A percentile compares a stretch with the other conserved stretches of the same genome.
Evolutionary conservation across 2,888 invertebrate genomes (phyloP).

Genomic region (Cerceris rybyensis): DNA sequence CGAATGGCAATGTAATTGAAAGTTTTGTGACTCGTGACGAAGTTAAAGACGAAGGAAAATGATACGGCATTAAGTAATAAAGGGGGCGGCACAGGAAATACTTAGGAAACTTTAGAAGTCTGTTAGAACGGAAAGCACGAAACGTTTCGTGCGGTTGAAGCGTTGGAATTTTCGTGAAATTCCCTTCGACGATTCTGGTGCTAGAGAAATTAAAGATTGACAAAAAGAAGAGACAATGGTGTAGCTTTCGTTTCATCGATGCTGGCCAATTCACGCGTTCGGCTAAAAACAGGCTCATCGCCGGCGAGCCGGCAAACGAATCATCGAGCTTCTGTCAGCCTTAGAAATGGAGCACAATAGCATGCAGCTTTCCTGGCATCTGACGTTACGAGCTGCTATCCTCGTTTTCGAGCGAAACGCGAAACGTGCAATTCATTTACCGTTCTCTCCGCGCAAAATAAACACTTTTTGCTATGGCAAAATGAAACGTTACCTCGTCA

Average conservation of each 20-base stretch:
- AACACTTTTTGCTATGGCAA: too few species aligned
- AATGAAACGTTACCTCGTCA: too few species aligned
- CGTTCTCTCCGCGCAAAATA: too few species aligned
- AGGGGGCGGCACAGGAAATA: too few species aligned
- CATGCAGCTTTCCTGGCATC: slow-evolving; percentile 45
- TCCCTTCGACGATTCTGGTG: background rate
- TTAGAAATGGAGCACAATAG: slow-evolving; percentile 58
- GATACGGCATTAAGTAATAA: too few species aligned
- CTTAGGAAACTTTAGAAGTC: too few species aligned
- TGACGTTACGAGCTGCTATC: slow-evolving; percentile 33
- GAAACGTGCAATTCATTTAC: slow-evolving; percentile 25
- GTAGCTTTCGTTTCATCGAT: slow-evolving; percentile 10
- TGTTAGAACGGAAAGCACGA: too few species aligned
- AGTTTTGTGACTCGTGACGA: too few species aligned
- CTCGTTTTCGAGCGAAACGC: slow-evolving; percentile 27
- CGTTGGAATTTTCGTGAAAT: background rate
- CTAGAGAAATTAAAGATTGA: background rate
- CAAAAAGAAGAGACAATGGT: background rate
- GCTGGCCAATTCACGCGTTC: slow-evolving; percentile 39
- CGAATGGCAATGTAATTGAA: too few species aligned
- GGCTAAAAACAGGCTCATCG: slow-evolving; percentile 41
- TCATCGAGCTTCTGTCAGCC: slow-evolving; percentile 64
- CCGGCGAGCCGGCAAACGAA: slow-evolving; percentile 49
- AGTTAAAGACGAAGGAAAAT: too few species aligned
- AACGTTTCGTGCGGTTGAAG: background rate